phyloP scores from a whole-genome alignment of 1,140 invertebrate genomes.

The Lepeophtheirus salmonis region DNA sequence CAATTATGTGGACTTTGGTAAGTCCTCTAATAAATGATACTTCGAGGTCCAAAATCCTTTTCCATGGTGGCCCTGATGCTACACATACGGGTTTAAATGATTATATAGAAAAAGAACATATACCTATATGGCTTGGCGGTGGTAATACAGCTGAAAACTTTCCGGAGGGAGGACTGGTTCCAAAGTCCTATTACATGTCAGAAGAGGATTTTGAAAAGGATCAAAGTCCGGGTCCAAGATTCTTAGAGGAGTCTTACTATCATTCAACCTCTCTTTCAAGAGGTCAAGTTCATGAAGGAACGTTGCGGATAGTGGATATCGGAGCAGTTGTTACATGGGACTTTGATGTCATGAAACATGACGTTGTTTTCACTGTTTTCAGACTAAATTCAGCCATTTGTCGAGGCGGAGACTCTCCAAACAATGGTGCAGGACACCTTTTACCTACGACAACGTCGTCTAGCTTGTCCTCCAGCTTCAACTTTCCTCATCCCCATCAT shows the following conservation, averaged over 20 bases:
- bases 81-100: constrained; percentile 57
- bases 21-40: constrained; percentile 94
- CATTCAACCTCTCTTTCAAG: constrained; percentile 33
- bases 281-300: constrained; percentile 54
- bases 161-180: constrained; percentile 66
- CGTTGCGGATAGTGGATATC: constrained; percentile 57
- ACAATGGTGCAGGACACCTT: not conserved
- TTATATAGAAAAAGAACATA: constrained; percentile 63
- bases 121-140: constrained; percentile 80
- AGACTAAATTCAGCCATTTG: constrained; percentile 37
- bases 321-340: constrained; percentile 88
- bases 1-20: constrained; percentile 88
- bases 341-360: constrained; percentile 80
- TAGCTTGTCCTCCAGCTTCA: no score
- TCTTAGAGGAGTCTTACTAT: constrained; percentile 37
- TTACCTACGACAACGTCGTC: no score
- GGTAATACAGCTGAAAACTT: constrained; percentile 46
- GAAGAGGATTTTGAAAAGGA: constrained; percentile 41
- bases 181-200: constrained; percentile 65
- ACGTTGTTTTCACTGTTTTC: constrained; percentile 68
- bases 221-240: constrained; percentile 29
- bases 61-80: constrained; percentile 57
- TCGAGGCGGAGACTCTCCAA: no score
- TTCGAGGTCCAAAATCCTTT: constrained; percentile 79
- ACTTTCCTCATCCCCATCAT: no score